Evolutionary conservation across 2,888 invertebrate genomes (phyloP), one percentile per base, ranked within the genome.

Genomic region (Drosophila kuntzei): DNA sequence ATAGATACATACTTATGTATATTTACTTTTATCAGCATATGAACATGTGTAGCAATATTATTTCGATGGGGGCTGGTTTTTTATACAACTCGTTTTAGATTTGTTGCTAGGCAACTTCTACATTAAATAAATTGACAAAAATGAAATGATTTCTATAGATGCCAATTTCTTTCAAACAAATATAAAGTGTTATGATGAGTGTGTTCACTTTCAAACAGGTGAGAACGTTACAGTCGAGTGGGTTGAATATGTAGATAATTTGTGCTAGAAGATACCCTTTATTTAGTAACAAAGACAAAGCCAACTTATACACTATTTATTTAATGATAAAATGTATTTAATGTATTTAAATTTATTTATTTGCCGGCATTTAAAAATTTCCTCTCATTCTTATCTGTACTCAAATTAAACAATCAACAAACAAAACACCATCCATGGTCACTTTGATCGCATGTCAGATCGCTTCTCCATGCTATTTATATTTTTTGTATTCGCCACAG

Each of bases 1-100:
- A 59, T 39, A 49, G 27, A 18, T 32, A 59, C 29, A 37, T 12
- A 32, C 18, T 11, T 16, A 32, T 12, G 36, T 18, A 46, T 29
- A 11, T 49, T 27, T 32, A 20, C 3, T 27, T 34, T 27, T 36
- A 49, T 29, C 3, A 37, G 25, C 27, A 47, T 20, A 16, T 25
- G 25, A 51, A 34, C 41, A 36, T 37, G 25, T 53, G 29, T 39
- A 16, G 37, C 51, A 27, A 18, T 41, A 22, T 34, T 2, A 58
- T 63, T 44, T 41, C 4, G 49, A 50, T 62, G 53, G 18, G 36
- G 41, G 20, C 60, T n/a, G 39, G 43, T 49, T 41, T 60, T 73
- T 73, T 43, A 47, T 51, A 60, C 54, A 74, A 76, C 74, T 74
- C 71, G 77, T 66, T 74, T 71, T 14, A 39, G 32, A 51, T 39